Conservation (phyloP, 2,113 vertebrate species). For the Thunnus maccoyii region DNA sequence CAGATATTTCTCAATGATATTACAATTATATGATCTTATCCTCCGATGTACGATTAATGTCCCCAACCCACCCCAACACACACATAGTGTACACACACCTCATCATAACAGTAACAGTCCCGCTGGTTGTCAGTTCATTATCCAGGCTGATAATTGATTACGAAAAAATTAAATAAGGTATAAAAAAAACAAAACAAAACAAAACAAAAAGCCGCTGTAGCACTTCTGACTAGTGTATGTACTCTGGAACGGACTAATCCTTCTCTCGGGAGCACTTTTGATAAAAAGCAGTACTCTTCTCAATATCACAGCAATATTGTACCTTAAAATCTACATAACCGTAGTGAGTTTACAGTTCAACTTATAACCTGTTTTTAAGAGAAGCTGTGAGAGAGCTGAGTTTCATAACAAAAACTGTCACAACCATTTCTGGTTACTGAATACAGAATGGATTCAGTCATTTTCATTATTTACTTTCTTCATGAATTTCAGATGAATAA, state of each 20-base stretch:
- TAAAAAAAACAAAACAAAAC: conserved; percentile 9
- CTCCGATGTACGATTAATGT: conserved; percentile 33
- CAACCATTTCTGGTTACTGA: conserved; percentile 17
- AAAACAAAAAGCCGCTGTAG: conserved; percentile 21
- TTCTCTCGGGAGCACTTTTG: conserved; percentile 30
- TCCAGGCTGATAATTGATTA: conserved; percentile 52
- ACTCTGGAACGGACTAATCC: conserved; percentile 10
- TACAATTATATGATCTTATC: conserved; percentile 47
- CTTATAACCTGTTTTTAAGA: conserved; percentile 26
- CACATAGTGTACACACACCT: conserved; percentile 18
- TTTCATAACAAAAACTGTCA: conserved; percentile 35
- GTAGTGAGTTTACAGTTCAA: conserved; percentile 17
- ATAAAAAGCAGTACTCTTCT: conserved; percentile 51
- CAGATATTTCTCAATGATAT: conserved; percentile 48
- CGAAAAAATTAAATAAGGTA: conserved; percentile 58
- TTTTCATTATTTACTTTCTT: conserved; percentile 43
- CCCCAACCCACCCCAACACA: neutral
- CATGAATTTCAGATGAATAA: conserved; percentile 38
- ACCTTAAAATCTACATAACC: conserved; percentile 58
- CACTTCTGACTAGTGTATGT: conserved; percentile 35
- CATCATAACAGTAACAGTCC: conserved; percentile 62
- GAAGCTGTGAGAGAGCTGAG: conserved; percentile 30
- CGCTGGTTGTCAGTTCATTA: conserved; percentile 64
- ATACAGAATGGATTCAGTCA: conserved; percentile 28
- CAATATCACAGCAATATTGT: conserved; percentile 44